Evolutionary conservation across 2,888 invertebrate species (phyloP).

Genomic region (Sipha maydis): DNA sequence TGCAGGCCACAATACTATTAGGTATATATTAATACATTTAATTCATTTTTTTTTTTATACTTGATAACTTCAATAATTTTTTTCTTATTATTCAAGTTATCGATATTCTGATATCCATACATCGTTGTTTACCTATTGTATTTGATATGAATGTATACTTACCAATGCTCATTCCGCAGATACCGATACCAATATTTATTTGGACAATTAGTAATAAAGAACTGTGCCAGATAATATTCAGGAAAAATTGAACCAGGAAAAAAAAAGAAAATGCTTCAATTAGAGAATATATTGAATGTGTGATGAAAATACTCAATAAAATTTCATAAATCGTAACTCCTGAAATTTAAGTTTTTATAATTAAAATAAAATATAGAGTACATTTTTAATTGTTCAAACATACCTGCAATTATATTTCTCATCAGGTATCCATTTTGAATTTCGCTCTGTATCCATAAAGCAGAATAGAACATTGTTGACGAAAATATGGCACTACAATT

Average conservation of each 20-base stretch:
- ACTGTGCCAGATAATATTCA: conserved; percentile 34
- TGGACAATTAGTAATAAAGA: conserved; percentile 38
- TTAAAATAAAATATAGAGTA: neutral
- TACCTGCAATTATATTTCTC: conserved; percentile 48
- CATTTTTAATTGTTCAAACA: neutral
- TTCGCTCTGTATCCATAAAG: conserved; percentile 34
- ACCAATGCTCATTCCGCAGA: conserved; percentile 54
- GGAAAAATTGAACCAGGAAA: conserved; percentile 21
- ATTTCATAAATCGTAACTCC: conserved; percentile 52
- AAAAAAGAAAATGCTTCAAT: conserved; percentile 43
- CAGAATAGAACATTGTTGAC: conserved; percentile 40
- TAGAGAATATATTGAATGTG: conserved; percentile 23
- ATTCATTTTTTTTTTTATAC: too few species aligned
- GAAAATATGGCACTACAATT: conserved; percentile 44
- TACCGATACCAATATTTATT: conserved; percentile 6
- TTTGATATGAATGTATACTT: neutral
- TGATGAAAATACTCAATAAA: neutral
- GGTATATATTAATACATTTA: too few species aligned
- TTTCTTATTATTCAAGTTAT: neutral
- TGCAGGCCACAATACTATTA: too few species aligned
- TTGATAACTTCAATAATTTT: neutral
- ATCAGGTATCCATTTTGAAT: conserved; percentile 43
- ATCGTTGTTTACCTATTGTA: neutral
- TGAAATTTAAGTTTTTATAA: conserved; percentile 12
- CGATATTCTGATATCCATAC: neutral